Conservation (phyloP, 2,888 invertebrate genomes). For the Omphaloscelis lunosa region DNA sequence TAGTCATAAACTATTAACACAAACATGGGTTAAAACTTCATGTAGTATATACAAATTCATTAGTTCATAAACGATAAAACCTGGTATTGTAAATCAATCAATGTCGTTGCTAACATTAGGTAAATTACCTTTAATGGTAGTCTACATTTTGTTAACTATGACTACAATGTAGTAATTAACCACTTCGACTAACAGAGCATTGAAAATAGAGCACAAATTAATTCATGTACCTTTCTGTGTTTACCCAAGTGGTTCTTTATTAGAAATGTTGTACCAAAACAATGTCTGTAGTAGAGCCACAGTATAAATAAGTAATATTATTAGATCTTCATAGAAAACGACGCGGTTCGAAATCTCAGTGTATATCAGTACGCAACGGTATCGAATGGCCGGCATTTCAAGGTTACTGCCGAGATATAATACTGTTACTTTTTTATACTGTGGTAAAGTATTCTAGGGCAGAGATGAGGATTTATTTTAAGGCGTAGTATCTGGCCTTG, state of each 20-base stretch:
- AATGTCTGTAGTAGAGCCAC: background rate
- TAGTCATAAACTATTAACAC: constrained; percentile 18
- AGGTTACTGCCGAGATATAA: too few relatives aligned
- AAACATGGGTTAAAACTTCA: constrained; percentile 3
- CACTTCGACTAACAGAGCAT: constrained; percentile 47
- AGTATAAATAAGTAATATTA: too few relatives aligned
- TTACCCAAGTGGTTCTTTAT: constrained; percentile 31
- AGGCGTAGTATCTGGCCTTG: constrained; percentile 15
- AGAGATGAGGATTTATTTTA: constrained; percentile 15
- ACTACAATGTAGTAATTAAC: constrained; percentile 39
- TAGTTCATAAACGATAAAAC: constrained; percentile 39
- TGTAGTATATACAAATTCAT: constrained; percentile 25
- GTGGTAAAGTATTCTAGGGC: background rate
- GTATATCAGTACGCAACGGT: too few relatives aligned
- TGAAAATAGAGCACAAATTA: constrained; percentile 41
- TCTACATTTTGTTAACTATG: constrained; percentile 30
- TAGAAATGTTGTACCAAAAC: constrained; percentile 21
- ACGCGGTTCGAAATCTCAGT: too few relatives aligned
- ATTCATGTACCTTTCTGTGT: constrained; percentile 32
- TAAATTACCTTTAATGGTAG: constrained; percentile 36
- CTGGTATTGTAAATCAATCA: constrained; percentile 52
- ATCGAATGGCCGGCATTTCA: too few relatives aligned
- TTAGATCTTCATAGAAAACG: too few relatives aligned
- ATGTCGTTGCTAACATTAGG: constrained; percentile 21
- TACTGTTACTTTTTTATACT: too few relatives aligned